Evolutionary conservation across 2,113 vertebrate species (phyloP).

Genomic region (Megaleporinus macrocephalus): DNA sequence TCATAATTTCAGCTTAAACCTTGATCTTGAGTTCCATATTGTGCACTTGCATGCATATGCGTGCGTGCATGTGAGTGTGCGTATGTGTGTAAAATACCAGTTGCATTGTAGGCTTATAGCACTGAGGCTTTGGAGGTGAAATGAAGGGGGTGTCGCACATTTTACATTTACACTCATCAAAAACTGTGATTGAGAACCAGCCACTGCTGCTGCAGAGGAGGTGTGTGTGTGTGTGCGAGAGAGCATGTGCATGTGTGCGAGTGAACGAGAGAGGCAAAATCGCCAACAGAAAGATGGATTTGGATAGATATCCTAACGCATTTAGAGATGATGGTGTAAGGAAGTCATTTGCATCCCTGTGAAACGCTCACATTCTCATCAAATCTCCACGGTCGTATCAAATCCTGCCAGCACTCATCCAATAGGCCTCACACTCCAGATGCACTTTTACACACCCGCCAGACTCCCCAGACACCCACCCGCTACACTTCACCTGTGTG

Average conservation of each 20-base stretch:
- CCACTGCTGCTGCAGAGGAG: constrained; percentile 40
- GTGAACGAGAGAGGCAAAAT: neutral
- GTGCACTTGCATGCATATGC: constrained; percentile 10
- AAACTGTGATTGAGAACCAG: constrained; percentile 33
- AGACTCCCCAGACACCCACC: neutral
- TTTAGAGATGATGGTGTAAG: constrained; percentile 10
- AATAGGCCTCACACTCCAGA: constrained; percentile 7
- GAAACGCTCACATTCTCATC: neutral
- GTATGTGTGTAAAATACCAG: constrained; percentile 38
- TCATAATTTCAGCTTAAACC: neutral
- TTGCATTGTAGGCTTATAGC: constrained; percentile 42
- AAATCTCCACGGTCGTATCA: neutral
- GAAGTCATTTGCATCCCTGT: neutral
- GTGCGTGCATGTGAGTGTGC: constrained; percentile 25
- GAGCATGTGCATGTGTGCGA: constrained; percentile 47
- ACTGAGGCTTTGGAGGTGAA: constrained; percentile 25
- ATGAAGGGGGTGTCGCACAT: constrained; percentile 52
- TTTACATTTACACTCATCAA: constrained; percentile 61
- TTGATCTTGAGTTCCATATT: neutral
- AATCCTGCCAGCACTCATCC: constrained; percentile 1
- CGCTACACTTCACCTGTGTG: neutral
- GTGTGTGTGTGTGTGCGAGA: constrained; percentile 46
- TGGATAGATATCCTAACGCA: constrained; percentile 15
- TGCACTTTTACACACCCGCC: neutral
- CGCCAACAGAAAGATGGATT: constrained; percentile 4